Evolutionary conservation across 1,140 invertebrate species (phyloP).

Genomic region (Heliconius eleuchia): DNA sequence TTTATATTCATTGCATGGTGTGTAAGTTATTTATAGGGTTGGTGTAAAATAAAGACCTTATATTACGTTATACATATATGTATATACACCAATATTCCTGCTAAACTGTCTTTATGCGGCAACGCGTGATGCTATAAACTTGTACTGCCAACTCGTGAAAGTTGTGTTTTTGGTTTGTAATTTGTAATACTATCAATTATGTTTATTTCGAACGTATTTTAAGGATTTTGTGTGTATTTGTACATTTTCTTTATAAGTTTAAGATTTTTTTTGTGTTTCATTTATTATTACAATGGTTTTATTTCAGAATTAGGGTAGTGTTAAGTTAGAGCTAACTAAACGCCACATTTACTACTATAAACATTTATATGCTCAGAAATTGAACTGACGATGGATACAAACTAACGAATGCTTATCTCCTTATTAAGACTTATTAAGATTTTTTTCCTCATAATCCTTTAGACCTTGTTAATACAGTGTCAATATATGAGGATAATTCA

Average conservation of each 20-base stretch:
- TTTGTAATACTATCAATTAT: neutral
- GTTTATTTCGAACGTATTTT: neutral
- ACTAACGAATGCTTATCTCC: no score
- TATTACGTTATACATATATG: neutral
- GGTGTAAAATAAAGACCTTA: neutral
- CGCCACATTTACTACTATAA: no score
- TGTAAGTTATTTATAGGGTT: neutral
- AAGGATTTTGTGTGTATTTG: neutral
- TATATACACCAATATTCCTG: neutral
- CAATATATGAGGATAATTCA: no score
- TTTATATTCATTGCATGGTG: conserved; percentile 12
- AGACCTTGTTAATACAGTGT: no score
- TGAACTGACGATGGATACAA: no score
- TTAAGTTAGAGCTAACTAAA: no score
- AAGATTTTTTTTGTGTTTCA: no score
- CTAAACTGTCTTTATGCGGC: neutral
- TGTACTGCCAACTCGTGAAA: neutral
- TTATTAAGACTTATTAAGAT: no score
- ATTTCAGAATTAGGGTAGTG: no score
- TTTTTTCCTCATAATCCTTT: no score
- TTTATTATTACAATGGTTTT: no score
- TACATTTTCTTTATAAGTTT: neutral
- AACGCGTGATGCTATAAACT: conserved; percentile 1
- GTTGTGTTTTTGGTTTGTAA: neutral
- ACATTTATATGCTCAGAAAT: no score